Conservation (phyloP, 2,888 invertebrate genomes). For the Ischnus inquisitorius region DNA sequence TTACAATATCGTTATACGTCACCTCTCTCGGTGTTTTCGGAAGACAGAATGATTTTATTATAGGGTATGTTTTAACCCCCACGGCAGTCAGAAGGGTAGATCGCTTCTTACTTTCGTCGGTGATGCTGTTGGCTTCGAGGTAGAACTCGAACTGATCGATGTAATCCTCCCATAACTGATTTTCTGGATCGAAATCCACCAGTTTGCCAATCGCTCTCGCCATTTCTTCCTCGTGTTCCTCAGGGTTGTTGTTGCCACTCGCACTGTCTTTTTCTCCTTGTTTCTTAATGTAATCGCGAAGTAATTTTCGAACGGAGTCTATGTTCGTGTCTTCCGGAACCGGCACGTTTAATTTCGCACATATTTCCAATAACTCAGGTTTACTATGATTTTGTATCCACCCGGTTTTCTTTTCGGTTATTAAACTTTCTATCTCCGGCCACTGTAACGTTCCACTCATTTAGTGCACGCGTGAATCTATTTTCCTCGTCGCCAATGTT, state of each 20-base stretch:
- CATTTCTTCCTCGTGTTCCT: slow-evolving; percentile 17
- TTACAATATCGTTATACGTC: slow-evolving; percentile 34
- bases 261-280: not conserved
- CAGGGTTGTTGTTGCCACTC: not conserved
- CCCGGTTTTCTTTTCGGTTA: slow-evolving; percentile 10
- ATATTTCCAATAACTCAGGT: slow-evolving; percentile 38
- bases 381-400: slow-evolving; percentile 6
- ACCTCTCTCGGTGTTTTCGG: slow-evolving; percentile 49
- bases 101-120: slow-evolving; percentile 23
- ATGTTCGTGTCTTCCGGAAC: no score
- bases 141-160: slow-evolving; percentile 53
- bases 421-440: slow-evolving; percentile 2
- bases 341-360: slow-evolving; percentile 32
- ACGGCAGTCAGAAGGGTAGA: slow-evolving; percentile 52
- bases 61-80: slow-evolving; percentile 40
- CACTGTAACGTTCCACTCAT: slow-evolving; percentile 10
- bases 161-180: slow-evolving; percentile 45
- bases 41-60: slow-evolving; percentile 52
- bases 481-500: slow-evolving; percentile 40
- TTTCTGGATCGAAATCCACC: slow-evolving; percentile 35
- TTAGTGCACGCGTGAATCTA: slow-evolving; percentile 23
- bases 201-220: slow-evolving; percentile 43
- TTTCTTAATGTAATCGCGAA: not conserved
- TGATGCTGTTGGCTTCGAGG: no score
- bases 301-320: slow-evolving; percentile 5